Conservation (phyloP, 2,113 vertebrate genomes). For the Eulemur macaco region DNA sequence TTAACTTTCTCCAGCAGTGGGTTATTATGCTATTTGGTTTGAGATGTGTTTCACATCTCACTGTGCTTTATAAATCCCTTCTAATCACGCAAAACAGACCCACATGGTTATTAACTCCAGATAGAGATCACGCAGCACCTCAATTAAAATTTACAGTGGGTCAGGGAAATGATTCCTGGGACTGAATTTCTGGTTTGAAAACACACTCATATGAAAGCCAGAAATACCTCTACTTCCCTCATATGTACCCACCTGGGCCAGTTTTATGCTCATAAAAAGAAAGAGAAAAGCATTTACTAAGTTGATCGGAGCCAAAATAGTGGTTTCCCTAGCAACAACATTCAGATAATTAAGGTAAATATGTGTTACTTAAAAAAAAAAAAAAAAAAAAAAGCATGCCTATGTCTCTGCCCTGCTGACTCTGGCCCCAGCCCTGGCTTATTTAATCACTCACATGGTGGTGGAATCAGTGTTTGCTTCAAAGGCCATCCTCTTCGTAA, state of each 20-base stretch:
- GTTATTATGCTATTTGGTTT: neutral
- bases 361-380: neutral
- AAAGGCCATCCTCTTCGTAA: neutral
- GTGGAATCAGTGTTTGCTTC: neutral
- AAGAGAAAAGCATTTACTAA: neutral
- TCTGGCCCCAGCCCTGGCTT: neutral
- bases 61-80: neutral
- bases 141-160: neutral
- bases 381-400: neutral
- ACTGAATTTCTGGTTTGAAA: slow-evolving; percentile 31
- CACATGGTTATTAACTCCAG: neutral
- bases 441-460: neutral
- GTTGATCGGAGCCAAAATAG: neutral
- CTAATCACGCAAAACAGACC: neutral
- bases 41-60: neutral
- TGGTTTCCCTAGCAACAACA: neutral
- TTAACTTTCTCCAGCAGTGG: neutral
- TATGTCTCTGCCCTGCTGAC: neutral
- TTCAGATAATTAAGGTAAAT: neutral
- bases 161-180: neutral
- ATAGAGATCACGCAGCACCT: neutral
- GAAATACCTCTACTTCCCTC: neutral
- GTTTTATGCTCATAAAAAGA: neutral
- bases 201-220: neutral
- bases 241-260: neutral